phyloP scores from a whole-genome alignment of 2,113 vertebrate species.

The Takifugu bimaculatus region DNA sequence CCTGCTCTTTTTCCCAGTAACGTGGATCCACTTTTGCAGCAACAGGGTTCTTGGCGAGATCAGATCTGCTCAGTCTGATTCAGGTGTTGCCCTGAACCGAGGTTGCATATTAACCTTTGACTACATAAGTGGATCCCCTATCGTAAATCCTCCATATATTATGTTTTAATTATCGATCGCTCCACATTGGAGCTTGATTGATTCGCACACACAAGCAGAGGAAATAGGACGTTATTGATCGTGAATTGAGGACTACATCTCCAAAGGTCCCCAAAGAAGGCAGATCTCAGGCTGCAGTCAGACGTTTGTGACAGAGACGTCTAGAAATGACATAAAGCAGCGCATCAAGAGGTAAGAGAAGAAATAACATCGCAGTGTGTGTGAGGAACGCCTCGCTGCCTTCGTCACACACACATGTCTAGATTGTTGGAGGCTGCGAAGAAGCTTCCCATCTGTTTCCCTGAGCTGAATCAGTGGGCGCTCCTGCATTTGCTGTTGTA shows the following conservation, averaged over 20 bases:
- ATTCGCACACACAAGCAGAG: conserved; percentile 13
- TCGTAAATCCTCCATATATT: too few species aligned
- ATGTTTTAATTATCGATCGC: conserved; percentile 16
- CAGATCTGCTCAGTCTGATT: conserved; percentile 4
- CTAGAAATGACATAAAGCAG: conserved; percentile 53
- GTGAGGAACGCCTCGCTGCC: conserved; percentile 22
- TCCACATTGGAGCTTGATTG: conserved; percentile 14
- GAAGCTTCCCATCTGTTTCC: neutral
- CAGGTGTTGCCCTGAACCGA: neutral
- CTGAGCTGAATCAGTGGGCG: conserved; percentile 5
- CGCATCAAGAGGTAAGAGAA: conserved; percentile 47
- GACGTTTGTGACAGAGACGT: conserved; percentile 49
- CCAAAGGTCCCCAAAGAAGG: conserved; percentile 39
- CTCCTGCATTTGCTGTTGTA: neutral
- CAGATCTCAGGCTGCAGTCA: conserved; percentile 42
- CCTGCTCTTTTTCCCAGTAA: conserved; percentile 16
- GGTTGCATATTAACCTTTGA: too few species aligned
- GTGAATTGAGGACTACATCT: conserved; percentile 45
- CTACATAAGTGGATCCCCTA: too few species aligned
- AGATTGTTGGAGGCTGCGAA: conserved; percentile 6
- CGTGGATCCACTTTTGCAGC: conserved; percentile 3
- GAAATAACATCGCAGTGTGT: conserved; percentile 44
- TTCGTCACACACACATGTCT: conserved; percentile 39
- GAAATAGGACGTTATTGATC: conserved; percentile 59
- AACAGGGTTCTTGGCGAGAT: neutral